Evolutionary conservation across 2,113 vertebrate genomes (phyloP), one percentile per base, ranked within the genome.

Genomic region (Xiphophorus couchianus): DNA sequence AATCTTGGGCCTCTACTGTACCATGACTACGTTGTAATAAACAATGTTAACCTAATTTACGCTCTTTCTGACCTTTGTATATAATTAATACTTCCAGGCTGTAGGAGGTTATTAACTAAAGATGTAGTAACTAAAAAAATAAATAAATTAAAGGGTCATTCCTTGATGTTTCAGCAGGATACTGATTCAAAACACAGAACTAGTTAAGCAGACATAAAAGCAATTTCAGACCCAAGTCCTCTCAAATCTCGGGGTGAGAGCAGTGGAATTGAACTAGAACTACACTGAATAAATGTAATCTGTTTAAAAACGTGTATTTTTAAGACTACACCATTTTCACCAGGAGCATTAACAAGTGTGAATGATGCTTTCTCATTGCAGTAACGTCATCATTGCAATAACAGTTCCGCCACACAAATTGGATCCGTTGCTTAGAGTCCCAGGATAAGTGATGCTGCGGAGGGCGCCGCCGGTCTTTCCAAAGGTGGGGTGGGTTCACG

Each of bases 381-480:
- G 42, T 17, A 13, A 44, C 14, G 12, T 44, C 4, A 5, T 15
- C 4, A 17, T 4, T 48, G 44, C 15, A 15, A 5, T 48, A 48
- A 19, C 15, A 5, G 44, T 48, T 48, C 44, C 5, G 14, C 4
- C 13, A 5, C 15, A 48, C 15, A 48, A 67, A 62, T 14, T 30
- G 58, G 29, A 51, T 28, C 15, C 27, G 28, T n/a, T 78, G 65
- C 33, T 58, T 25, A 25, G 28, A 62, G 73, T 37, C 31, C 2
- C 65, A 37, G 68, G 74, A 80, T 66, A 73, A 74, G 33, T 76
- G 69, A 79, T 82, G 66, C 37, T 75, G 77, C 11, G 62, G 58
- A 74, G 73, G 73, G 72, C 62, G 66, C 29, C 1, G 15, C 81
- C 71, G 73, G 27, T 77, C 51, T 44, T 64, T 42, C 48, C n/a